phyloP scores from a whole-genome alignment of 2,113 vertebrate species.

The Galemys pyrenaicus region DNA sequence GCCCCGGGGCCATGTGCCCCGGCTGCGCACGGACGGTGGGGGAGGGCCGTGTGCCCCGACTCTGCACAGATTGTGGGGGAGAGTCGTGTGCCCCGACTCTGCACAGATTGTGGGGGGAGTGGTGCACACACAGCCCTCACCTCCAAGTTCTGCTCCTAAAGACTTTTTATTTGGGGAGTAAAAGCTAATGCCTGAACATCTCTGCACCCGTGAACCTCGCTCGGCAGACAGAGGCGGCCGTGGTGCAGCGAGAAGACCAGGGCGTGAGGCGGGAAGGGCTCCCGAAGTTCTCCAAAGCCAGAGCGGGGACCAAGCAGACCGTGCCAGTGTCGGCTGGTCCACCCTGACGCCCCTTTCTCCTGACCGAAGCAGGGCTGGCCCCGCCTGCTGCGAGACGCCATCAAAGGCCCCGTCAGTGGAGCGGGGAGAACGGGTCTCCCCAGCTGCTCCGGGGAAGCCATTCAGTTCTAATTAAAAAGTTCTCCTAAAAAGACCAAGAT shows the following conservation, averaged over 20 bases:
- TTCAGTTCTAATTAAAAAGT: neutral
- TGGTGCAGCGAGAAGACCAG: neutral
- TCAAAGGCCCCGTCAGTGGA: too few relatives aligned
- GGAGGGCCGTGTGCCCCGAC: too few relatives aligned
- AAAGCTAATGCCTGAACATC: neutral
- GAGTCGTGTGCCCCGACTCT: too few relatives aligned
- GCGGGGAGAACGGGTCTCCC: neutral
- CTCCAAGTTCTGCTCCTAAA: neutral
- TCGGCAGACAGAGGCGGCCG: too few relatives aligned
- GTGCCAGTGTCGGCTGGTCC: too few relatives aligned
- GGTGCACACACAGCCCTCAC: neutral
- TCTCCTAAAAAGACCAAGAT: neutral
- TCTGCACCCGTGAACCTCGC: neutral
- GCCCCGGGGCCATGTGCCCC: too few relatives aligned
- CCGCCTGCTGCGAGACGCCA: neutral
- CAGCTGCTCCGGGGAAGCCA: neutral
- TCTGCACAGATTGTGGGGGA: too few relatives aligned
- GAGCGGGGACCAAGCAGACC: neutral
- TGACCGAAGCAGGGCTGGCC: neutral
- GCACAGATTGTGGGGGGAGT: neutral
- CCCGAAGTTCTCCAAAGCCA: neutral
- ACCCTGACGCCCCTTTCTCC: neutral
- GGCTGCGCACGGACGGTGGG: too few relatives aligned
- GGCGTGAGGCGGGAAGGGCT: accelerated
- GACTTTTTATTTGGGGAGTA: neutral